These are phyloP conservation scores for Rhyacophila evoluta DNA, from an alignment of 2,888 invertebrate genomes.

Conservation along the genomic window DNA sequence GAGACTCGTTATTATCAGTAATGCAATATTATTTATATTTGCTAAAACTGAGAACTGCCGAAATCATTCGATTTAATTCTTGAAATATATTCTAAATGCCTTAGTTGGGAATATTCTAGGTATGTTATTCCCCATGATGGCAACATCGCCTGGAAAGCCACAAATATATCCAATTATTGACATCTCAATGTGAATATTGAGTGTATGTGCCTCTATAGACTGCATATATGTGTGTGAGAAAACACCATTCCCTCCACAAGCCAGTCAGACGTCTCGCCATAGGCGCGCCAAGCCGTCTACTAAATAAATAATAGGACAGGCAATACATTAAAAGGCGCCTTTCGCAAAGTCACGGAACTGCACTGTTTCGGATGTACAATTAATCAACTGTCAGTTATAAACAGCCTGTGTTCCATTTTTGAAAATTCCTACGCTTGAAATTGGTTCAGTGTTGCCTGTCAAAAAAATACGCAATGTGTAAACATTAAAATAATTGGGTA, in stretches of 20 bases:
- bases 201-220: too few relatives aligned
- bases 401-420: constrained; percentile 23
- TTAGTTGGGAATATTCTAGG: too few relatives aligned
- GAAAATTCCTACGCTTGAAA: constrained; percentile 1
- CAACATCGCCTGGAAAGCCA: too few relatives aligned
- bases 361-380: constrained; percentile 8
- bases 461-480: not conserved
- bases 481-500: not conserved
- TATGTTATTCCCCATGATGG: too few relatives aligned
- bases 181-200: too few relatives aligned
- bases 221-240: too few relatives aligned
- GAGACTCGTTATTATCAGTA: too few relatives aligned
- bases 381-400: constrained; percentile 16
- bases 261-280: not conserved
- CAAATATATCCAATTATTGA: too few relatives aligned
- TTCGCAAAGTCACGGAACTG: not conserved
- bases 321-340: not conserved
- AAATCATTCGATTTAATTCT: too few relatives aligned
- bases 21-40: too few relatives aligned
- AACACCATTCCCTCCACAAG: not conserved
- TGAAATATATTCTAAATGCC: too few relatives aligned
- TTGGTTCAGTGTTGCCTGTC: constrained; percentile 15
- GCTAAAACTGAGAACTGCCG: too few relatives aligned
- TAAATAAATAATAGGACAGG: constrained; percentile 18
- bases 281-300: constrained; percentile 31